Evolutionary conservation across 2,797 vertebrate genomes (phyloP), one percentile per base, ranked within the genome.

Genomic region (Leptoclinus maculatus): DNA sequence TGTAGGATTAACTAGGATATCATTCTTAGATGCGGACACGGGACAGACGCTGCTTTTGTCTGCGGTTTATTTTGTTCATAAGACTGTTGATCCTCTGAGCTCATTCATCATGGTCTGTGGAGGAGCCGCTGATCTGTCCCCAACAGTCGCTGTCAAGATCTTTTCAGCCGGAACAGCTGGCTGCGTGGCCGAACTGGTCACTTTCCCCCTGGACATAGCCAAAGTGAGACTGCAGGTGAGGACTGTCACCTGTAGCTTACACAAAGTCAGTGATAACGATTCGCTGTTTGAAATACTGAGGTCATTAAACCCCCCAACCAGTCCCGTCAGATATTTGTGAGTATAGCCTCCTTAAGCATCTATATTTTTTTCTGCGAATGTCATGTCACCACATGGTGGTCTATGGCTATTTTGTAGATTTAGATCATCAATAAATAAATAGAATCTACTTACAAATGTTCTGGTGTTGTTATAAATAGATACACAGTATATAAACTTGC

Each of bases 161-260:
- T 66, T 98, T 38, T 96, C 97, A 1, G 97, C 97, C 0, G 97
- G 98, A 76, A 80, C 91, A 0, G 97, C 97, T 0, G 97, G 93
- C 4, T 99, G 97, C 73, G 79, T 98, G 21, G 97, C 98, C 1
- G 97, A 99, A 76, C 92, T 99, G 83, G 91, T 96, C 90, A 97
- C 97, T 16, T 99, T 97, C 80, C 98, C 97, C 0, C 83, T 99
- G 91, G 98, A 99, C 93, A 99, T 97, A 0, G 97, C 97, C 66
- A 99, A 99, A 94, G 98, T 99, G 82, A 90, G 97, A 67, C 96
- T 99, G 49, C 97, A 99, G 96, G 97, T 97, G 88, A 88, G 73
- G 14, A 29, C 21, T 6, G 17, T 19, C 27, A 36, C 17, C 45
- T 74, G 25, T 34, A 34, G 57, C 53, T 25, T 3, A 1, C 32